A percentile compares a stretch with the other conserved stretches of the same genome.
These are phyloP conservation scores for Paramuricea clavata DNA, from an alignment of 92 coral and sea anemone species.

Conservation along the genomic window DNA sequence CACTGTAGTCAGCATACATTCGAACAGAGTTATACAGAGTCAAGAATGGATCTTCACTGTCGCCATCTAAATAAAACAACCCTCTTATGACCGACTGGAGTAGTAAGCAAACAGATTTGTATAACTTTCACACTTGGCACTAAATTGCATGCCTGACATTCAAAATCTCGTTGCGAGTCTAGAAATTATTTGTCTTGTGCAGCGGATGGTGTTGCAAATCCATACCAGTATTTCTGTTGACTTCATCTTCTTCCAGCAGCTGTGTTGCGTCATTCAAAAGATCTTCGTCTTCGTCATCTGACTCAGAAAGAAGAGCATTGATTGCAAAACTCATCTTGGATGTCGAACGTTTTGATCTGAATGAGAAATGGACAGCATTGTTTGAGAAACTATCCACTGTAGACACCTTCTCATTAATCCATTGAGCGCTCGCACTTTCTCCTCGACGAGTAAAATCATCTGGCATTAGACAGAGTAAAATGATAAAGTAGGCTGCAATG, in stretches of 20 bases:
- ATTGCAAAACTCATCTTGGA: constrained; percentile 87
- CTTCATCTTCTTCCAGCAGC: constrained; percentile 74
- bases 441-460: too few species aligned
- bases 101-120: too few species aligned
- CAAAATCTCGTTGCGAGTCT: too few species aligned
- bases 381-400: background rate
- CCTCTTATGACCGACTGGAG: too few species aligned
- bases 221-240: constrained; percentile 31
- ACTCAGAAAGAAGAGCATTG: constrained; percentile 86
- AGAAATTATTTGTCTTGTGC: too few species aligned
- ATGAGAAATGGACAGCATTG: background rate
- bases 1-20: constrained; percentile 82
- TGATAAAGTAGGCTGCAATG: too few species aligned
- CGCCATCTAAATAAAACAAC: constrained; percentile 67
- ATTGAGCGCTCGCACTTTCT: too few species aligned
- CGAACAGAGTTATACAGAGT: constrained; percentile 86
- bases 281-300: constrained; percentile 74
- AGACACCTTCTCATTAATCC: background rate
- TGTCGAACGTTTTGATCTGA: constrained; percentile 90
- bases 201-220: too few species aligned
- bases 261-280: constrained; percentile 68
- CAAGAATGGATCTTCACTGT: constrained; percentile 85
- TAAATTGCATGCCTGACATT: too few species aligned
- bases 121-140: too few species aligned
- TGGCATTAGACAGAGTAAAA: too few species aligned